Evolutionary conservation across 2,113 vertebrate genomes (phyloP), one percentile per base, ranked within the genome.

Genomic region (Tragelaphus buxtoni): DNA sequence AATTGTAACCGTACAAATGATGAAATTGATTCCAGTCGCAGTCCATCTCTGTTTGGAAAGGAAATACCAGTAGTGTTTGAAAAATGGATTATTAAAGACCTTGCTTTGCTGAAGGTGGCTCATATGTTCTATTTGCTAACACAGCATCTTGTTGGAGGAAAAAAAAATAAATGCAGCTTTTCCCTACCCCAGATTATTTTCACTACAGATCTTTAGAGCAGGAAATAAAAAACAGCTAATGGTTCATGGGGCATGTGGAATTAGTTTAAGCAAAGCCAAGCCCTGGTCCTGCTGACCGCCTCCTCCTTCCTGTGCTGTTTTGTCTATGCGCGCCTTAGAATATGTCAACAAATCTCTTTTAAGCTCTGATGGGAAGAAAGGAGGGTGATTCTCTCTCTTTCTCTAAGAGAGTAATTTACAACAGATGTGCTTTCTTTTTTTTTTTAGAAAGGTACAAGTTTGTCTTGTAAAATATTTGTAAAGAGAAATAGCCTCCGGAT

Each of bases 221-320:
- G 99, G 99, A 99, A 99, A 99, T 99, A 99, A 98, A 99, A 99
- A 99, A 97, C 98, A 99, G 98, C 98, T 99, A 98, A 98, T 98
- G 98, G 99, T 99, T 98, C 98, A 97, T 97, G 98, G 96, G 98
- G 98, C 98, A 99, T 99, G 98, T 99, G 99, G 99, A 98, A 99
- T 98, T 98, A 98, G 98, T 99, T 99, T 99, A 99, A 98, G 96
- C 94, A 96, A 97, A 98, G 97, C 89, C 10, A 8, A 98, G 76
- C 90, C 87, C 45, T 96, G 83, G 95, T 97, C 97, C 96, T 98
- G 97, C 91, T 98, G 96, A 93, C 94, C 0, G 1, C 98, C 96
- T 98, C 98, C 96, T 98, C 98, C 98, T 98, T 98, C 98, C 97
- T 98, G 76, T 93, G 97, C 98, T 99, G 97, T 99, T 99, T 98